A percentile compares a stretch with the other conserved stretches of the same genome.
These are phyloP conservation scores for Arbacia lixula DNA, from an alignment of 53 echinoderm and acorn worm genomes.

Conservation along the genomic window DNA sequence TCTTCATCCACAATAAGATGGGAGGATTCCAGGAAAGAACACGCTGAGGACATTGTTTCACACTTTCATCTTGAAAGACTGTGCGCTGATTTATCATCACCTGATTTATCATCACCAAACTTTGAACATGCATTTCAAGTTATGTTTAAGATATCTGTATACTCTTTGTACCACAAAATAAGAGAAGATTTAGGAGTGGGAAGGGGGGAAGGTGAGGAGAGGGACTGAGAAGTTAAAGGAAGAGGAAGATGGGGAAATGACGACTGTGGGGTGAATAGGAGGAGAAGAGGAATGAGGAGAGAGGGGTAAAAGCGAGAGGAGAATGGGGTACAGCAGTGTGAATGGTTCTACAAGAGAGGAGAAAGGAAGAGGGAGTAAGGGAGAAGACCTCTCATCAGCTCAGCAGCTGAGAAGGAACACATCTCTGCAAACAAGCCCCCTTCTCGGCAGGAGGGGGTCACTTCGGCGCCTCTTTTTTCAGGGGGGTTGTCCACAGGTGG, in stretches of 20 bases:
- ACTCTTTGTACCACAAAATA: too few relatives aligned
- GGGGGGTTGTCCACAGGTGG: conserved; percentile 33
- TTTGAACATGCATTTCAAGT: too few relatives aligned
- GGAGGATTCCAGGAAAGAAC: too few relatives aligned
- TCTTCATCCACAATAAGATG: too few relatives aligned
- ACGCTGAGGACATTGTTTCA: too few relatives aligned
- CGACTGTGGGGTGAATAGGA: not conserved
- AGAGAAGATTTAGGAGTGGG: not conserved
- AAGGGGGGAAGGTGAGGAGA: not conserved
- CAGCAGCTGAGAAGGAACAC: conserved; percentile 39
- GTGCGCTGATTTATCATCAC: too few relatives aligned
- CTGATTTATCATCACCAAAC: too few relatives aligned
- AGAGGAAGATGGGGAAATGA: not conserved
- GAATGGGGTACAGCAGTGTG: not conserved
- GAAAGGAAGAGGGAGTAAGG: not conserved
- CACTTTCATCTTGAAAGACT: too few relatives aligned
- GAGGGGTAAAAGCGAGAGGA: not conserved
- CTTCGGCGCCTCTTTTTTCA: conserved; percentile 36
- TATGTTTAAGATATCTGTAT: too few relatives aligned
- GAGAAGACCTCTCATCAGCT: conserved; percentile 30
- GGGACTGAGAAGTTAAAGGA: not conserved
- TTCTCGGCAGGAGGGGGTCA: conserved; percentile 49
- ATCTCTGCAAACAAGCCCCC: conserved; percentile 25
- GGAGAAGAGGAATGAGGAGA: not conserved
- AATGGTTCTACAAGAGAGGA: not conserved